Percentiles rank a stretch among this genome's conserved stretches.
Conservation (phyloP, 2,888 invertebrate genomes). For the Danaus chrysippus region DNA sequence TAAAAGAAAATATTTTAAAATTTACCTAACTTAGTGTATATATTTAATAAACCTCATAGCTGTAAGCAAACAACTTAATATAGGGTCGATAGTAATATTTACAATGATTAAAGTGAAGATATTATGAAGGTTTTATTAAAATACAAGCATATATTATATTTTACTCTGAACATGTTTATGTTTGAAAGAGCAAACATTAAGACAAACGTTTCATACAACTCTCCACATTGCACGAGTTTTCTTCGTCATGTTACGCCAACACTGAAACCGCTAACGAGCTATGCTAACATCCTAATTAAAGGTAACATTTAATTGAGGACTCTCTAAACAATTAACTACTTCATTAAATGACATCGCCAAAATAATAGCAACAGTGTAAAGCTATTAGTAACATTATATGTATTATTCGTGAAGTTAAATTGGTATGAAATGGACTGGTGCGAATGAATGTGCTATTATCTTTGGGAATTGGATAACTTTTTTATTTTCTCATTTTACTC, state of each 20-base stretch:
- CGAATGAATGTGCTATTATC: not conserved
- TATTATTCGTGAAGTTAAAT: not conserved
- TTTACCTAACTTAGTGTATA: not conserved
- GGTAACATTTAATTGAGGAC: slow-evolving; percentile 21
- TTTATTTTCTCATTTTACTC: not conserved
- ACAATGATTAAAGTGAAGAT: not conserved
- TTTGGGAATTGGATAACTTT: slow-evolving; percentile 1
- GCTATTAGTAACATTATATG: not conserved
- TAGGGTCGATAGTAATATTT: not conserved
- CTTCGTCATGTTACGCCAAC: slow-evolving; percentile 3
- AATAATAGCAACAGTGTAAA: slow-evolving; percentile 9
- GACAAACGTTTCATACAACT: not conserved
- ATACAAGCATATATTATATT: not conserved
- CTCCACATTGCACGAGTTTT: slow-evolving; percentile 1
- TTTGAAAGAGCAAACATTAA: slow-evolving; percentile 3
- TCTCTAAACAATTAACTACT: slow-evolving; percentile 23
- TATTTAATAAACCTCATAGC: too few species aligned
- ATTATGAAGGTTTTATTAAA: not conserved
- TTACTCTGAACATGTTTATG: not conserved
- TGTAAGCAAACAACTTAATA: too few species aligned
- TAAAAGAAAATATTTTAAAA: not conserved
- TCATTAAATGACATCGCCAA: slow-evolving; percentile 16
- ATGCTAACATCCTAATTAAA: slow-evolving; percentile 26
- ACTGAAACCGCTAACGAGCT: slow-evolving; percentile 20
- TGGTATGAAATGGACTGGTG: not conserved